Evolutionary conservation across 2,113 vertebrate species (phyloP).

Genomic region (Pelecanus crispus): DNA sequence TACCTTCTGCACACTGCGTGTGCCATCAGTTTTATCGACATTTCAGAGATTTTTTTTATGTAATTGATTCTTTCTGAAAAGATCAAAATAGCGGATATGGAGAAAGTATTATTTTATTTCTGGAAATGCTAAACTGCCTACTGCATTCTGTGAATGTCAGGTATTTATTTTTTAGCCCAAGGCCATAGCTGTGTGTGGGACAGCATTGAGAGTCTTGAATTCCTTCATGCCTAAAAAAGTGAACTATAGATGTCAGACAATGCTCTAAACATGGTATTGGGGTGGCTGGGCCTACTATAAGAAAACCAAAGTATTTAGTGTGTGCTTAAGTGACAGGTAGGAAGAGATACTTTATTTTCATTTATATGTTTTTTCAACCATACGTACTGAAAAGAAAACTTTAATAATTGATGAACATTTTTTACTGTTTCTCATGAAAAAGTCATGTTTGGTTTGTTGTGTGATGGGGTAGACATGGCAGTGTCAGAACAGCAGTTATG

Average conservation of each 20-base stretch:
- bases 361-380: neutral
- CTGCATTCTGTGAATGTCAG: neutral
- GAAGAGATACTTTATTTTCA: neutral
- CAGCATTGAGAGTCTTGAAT: neutral
- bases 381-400: neutral
- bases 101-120: neutral
- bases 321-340: neutral
- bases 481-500: neutral
- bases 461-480: conserved; percentile 13
- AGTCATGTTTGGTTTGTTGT: conserved; percentile 54
- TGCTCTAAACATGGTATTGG: neutral
- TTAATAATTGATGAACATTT: conserved; percentile 68
- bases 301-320: neutral
- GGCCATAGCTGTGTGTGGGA: neutral
- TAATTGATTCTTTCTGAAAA: neutral
- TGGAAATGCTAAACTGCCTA: neutral
- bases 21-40: neutral
- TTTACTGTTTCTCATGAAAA: conserved; percentile 69
- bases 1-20: neutral
- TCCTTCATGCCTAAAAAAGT: neutral
- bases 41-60: neutral
- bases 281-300: neutral
- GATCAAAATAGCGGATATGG: neutral
- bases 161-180: neutral
- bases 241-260: neutral